These are phyloP conservation scores for Drosophila ficusphila DNA, from an alignment of 1,140 invertebrate species.

Conservation along the genomic window DNA sequence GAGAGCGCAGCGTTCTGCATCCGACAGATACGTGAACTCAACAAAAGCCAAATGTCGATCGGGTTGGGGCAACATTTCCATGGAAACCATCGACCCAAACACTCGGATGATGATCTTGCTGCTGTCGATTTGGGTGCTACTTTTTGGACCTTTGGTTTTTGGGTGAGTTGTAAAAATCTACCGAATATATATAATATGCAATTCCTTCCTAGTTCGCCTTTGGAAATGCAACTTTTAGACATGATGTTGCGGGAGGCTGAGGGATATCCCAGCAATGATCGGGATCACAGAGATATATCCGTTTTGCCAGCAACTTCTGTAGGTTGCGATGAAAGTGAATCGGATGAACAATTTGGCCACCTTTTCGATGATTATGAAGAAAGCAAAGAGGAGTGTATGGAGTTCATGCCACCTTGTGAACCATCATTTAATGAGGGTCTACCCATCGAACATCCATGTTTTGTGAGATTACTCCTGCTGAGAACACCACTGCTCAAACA, in stretches of 20 bases:
- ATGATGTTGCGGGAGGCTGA: slow-evolving; percentile 62
- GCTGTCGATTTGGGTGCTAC: slow-evolving; percentile 35
- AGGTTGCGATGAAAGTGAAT: slow-evolving; percentile 53
- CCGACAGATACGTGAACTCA: slow-evolving; percentile 67
- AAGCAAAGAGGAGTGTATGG: slow-evolving; percentile 42
- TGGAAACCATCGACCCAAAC: slow-evolving; percentile 64
- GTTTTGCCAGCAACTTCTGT: slow-evolving; percentile 36
- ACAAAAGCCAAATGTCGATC: slow-evolving; percentile 70
- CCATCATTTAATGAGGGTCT: background rate
- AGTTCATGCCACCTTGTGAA: slow-evolving; percentile 13
- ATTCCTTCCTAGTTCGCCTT: slow-evolving; percentile 41
- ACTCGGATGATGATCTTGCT: slow-evolving; percentile 34
- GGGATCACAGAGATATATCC: slow-evolving; percentile 27
- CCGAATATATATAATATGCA: too few species aligned
- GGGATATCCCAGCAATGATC: slow-evolving; percentile 13
- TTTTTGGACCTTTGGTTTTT: slow-evolving; percentile 15
- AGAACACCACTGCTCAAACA: slow-evolving; percentile 42
- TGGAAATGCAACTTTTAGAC: slow-evolving; percentile 63
- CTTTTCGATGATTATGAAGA: slow-evolving; percentile 11
- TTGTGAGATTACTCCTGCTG: slow-evolving; percentile 50
- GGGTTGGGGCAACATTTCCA: slow-evolving; percentile 64
- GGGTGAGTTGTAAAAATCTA: slow-evolving; percentile 41
- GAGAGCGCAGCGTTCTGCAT: slow-evolving; percentile 49
- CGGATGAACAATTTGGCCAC: slow-evolving; percentile 28
- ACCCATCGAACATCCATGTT: slow-evolving; percentile 60